Conservation (phyloP, 2,797 vertebrate species). For the Acrossocheilus wenchowensis region DNA sequence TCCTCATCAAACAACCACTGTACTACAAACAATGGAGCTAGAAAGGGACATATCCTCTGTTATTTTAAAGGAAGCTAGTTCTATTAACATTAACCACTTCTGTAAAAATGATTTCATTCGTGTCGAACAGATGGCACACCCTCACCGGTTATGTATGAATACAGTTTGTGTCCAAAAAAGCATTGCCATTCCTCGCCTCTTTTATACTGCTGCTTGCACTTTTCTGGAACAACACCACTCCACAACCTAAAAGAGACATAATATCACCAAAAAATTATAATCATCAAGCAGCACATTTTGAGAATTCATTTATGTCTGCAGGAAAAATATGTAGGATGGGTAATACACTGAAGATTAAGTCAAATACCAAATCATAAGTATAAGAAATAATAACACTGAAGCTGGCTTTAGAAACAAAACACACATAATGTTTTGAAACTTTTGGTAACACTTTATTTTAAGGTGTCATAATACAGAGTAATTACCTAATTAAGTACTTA, state of each 20-base stretch:
- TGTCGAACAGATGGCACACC: constrained; percentile 17
- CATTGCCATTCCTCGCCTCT: constrained; percentile 86
- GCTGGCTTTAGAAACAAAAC: background rate
- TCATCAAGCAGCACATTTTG: background rate
- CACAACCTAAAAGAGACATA: constrained; percentile 74
- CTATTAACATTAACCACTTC: background rate
- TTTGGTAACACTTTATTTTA: background rate
- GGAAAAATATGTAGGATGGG: background rate
- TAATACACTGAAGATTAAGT: background rate
- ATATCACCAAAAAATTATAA: background rate
- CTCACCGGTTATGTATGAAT: constrained; percentile 83
- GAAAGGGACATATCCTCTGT: constrained; percentile 19
- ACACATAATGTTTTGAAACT: background rate
- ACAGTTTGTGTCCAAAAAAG: constrained; percentile 84
- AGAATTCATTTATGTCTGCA: background rate
- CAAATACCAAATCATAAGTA: background rate
- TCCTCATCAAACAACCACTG: constrained; percentile 89
- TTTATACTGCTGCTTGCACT: constrained; percentile 81
- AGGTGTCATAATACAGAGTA: too few species aligned
- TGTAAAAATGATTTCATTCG: background rate
- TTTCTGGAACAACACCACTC: constrained; percentile 83
- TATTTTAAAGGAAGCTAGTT: constrained; percentile 11
- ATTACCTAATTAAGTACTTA: too few species aligned
- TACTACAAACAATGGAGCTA: constrained; percentile 84
- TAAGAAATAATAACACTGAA: background rate